A percentile compares a stretch with the other conserved stretches of the same genome.
These are phyloP conservation scores for Masnerella sp. DNA, from an alignment of 2,888 invertebrate genomes.

Conservation along the genomic window DNA sequence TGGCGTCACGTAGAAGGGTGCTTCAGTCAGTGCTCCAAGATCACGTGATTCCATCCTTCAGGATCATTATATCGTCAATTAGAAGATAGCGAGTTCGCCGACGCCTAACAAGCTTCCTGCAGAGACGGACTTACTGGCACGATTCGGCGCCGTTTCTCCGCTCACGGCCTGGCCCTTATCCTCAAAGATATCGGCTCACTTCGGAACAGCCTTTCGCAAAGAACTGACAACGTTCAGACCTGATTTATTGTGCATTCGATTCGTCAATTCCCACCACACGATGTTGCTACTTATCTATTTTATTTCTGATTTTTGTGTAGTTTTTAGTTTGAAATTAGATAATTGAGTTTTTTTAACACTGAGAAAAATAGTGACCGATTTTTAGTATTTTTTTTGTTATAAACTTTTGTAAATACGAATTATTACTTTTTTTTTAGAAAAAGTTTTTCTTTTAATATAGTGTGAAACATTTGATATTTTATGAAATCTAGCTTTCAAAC, in stretches of 20 bases:
- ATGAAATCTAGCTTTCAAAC: too few species aligned
- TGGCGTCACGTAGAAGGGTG: slow-evolving; percentile 58
- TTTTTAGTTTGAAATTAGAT: too few species aligned
- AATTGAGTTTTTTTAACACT: too few species aligned
- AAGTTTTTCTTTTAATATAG: too few species aligned
- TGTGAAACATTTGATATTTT: too few species aligned
- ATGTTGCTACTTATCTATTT: too few species aligned
- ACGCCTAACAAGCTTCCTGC: slow-evolving; percentile 78
- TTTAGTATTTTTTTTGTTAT: too few species aligned
- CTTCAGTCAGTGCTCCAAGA: slow-evolving; percentile 60
- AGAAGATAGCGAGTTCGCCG: slow-evolving; percentile 76
- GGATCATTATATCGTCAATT: slow-evolving; percentile 78
- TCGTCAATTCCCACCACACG: too few species aligned
- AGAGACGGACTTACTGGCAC: slow-evolving; percentile 71
- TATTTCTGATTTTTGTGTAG: too few species aligned
- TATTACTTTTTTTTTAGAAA: too few species aligned
- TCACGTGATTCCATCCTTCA: slow-evolving; percentile 76
- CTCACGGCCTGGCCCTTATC: slow-evolving; percentile 31
- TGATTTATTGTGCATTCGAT: slow-evolving; percentile 9
- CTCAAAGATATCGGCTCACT: slow-evolving; percentile 35
- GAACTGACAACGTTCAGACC: slow-evolving; percentile 21
- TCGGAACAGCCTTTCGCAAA: slow-evolving; percentile 25
- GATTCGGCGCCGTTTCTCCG: slow-evolving; percentile 50
- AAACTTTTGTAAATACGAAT: too few species aligned
- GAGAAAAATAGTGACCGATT: too few species aligned